Base-by-base conservation (phyloP, 2,797 vertebrate species). In the Lates japonicus region DNA sequence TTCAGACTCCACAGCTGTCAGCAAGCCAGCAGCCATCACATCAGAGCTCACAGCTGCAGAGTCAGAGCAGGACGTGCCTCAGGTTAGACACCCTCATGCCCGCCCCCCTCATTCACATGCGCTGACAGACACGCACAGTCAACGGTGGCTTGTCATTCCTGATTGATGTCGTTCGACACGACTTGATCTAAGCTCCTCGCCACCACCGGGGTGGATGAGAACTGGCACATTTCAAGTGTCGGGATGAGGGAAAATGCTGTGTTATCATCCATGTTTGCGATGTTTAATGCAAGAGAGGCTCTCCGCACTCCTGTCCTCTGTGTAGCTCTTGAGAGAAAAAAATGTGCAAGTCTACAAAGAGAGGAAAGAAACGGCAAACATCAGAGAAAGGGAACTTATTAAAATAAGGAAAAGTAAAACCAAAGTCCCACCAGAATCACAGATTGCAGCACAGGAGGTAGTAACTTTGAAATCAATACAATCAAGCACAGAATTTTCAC, bases 211-310 rank as follows among this genome's bases (percentile, higher is more conserved):
- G 52, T 37, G 61, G 64, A 76, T 74, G n/a, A 67, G 65, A 54
- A 58, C 41, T 70, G 66, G 35, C 52, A 57, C 41, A 29, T 61
- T 69, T 63, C 58, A 64, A 25, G 39, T 44, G 51, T 64, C 29
- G 42, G 37, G 19, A 59, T 35, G 44, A 78, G 44, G 48, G 39
- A 65, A 77, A 72, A 57, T 11, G 54, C 51, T 41, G 13, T 4
- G 19, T 66, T 77, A 54, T 80, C 33, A 13, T 79, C 31, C 55
- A 41, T 22, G 7, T 63, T 74, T 81, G 66, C 68, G 72, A 91
- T 75, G 74, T 90, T 82, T 87, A 59, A 74, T 78, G 67, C 48
- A 74, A 76, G 41, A 75, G 66, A 60, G 39, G 41, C 41, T 31
- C 31, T 35, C 29, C 0, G 0, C 48, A 22, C 59, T 60, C 35